Base-by-base conservation (phyloP, 2,888 invertebrate species). In the Phaonia tiefii region DNA sequence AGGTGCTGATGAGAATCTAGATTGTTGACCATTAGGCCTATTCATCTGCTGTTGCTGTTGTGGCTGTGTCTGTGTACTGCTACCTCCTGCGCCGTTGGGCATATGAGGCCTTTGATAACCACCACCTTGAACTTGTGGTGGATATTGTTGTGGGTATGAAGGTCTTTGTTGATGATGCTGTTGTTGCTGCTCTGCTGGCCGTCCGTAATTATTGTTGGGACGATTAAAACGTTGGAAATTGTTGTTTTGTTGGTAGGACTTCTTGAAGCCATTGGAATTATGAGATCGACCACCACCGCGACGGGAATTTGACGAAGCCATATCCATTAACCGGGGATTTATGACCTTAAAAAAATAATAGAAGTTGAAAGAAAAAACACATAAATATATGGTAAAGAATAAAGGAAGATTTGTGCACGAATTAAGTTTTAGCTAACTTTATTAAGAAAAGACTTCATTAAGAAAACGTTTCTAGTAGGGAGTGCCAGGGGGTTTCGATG, bases 291-390 rank as follows among this genome's bases (percentile, higher is more conserved):
- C 85, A 58, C 84, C 84, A 26, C 84, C 86, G 82, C 87, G 88
- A 82, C 87, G 88, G 87, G 88, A 88, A 77, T 89, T 89, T 77
- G 87, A 87, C 25, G 89, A 88, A 8, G 95, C 94, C 90, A 96
- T 92, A 87, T 96, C 96, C 89, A 95, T 92, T 63, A 98, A 91
- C 88, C 96, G 96, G 0, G 98, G 98, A 90, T 98, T 98, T 81
- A 98, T 95, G 58, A 95, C 95, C 91, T 91, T 67, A 1, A 75
- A 65, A 37, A 70, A 46, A 25, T 3, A 75, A 39, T 54, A 1
- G n/a, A 60, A 44, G 25, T 7, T 11, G 46, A 51, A 11, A 17
- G 37, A n/a, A 1, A 56, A 54, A 63, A 13, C 15, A 42, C 13
- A 56, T 22, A 31, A 31, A 31, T 31, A 5, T 31, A 31, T 31